Evolutionary conservation across 1,140 invertebrate genomes (phyloP).

Genomic region (Tyrophagus putrescentiae): DNA sequence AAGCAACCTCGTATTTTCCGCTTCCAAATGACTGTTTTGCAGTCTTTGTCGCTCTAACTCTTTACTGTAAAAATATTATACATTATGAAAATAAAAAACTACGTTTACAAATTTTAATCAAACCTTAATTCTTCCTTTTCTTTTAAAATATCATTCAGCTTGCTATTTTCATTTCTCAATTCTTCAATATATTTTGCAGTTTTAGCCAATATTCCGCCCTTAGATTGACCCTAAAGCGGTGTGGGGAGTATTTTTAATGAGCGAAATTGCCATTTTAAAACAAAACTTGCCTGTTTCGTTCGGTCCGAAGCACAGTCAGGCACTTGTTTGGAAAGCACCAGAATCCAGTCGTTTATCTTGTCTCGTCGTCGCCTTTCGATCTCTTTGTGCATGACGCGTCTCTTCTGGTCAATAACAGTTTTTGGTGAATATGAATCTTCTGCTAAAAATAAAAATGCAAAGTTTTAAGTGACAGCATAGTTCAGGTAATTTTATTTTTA

Average conservation of each 20-base stretch:
- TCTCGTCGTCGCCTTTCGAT: conserved; percentile 44
- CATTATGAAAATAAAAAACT: not conserved
- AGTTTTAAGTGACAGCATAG: not conserved
- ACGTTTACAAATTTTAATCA: not conserved
- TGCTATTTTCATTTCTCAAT: conserved; percentile 51
- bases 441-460: not conserved
- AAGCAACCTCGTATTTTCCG: conserved; percentile 4
- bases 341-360: conserved; percentile 92
- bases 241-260: not conserved
- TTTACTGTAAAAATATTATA: conserved; percentile 7
- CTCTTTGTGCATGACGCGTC: conserved; percentile 24
- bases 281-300: conserved; percentile 33
- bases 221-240: conserved; percentile 48
- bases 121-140: conserved; percentile 15
- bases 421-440: not conserved
- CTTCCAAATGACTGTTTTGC: conserved; percentile 7
- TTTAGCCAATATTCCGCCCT: conserved; percentile 86
- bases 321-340: conserved; percentile 65
- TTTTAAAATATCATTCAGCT: conserved; percentile 18
- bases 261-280: conserved; percentile 6
- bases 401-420: conserved; percentile 5
- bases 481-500: not conserved
- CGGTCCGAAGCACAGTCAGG: conserved; percentile 38
- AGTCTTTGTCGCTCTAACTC: conserved; percentile 15
- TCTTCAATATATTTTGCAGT: conserved; percentile 89